phyloP scores from a whole-genome alignment of 2,888 invertebrate species.

The Zootermopsis nevadensis region DNA sequence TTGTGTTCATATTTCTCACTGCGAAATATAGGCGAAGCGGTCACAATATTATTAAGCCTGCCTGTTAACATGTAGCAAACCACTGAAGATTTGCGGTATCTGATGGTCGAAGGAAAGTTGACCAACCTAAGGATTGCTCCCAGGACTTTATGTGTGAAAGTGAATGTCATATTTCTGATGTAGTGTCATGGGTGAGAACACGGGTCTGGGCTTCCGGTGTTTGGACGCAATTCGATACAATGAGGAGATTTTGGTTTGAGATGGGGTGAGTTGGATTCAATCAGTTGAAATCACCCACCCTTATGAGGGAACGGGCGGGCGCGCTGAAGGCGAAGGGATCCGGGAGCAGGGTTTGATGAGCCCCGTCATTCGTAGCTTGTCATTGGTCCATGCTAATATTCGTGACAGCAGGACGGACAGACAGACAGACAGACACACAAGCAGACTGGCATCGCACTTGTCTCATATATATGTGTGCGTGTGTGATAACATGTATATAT shows the following conservation, averaged over 20 bases:
- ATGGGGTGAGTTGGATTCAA: slow-evolving; percentile 36
- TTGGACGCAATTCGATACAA: slow-evolving; percentile 37
- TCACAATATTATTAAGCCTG: too few species aligned
- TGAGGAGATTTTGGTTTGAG: slow-evolving; percentile 36
- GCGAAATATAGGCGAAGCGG: too few species aligned
- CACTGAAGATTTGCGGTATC: too few species aligned
- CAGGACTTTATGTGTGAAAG: neutral
- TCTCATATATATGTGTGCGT: slow-evolving; percentile 18
- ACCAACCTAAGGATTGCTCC: neutral
- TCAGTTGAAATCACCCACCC: slow-evolving; percentile 43
- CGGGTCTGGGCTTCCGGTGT: slow-evolving; percentile 16
- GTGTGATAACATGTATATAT: slow-evolving; percentile 47
- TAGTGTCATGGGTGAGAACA: slow-evolving; percentile 15
- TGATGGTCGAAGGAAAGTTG: neutral
- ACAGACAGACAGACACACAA: slow-evolving; percentile 35
- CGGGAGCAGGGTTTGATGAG: slow-evolving; percentile 35
- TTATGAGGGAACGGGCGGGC: slow-evolving; percentile 26
- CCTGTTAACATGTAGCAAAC: too few species aligned
- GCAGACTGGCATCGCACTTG: slow-evolving; percentile 10
- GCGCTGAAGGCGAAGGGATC: slow-evolving; percentile 1
- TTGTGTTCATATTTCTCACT: too few species aligned
- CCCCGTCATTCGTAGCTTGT: slow-evolving; percentile 42
- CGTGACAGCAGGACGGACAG: slow-evolving; percentile 42
- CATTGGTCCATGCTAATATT: slow-evolving; percentile 50
- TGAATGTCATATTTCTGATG: slow-evolving; percentile 1